Base-by-base conservation (phyloP, 1,140 invertebrate species). In the Apis laboriosa region DNA sequence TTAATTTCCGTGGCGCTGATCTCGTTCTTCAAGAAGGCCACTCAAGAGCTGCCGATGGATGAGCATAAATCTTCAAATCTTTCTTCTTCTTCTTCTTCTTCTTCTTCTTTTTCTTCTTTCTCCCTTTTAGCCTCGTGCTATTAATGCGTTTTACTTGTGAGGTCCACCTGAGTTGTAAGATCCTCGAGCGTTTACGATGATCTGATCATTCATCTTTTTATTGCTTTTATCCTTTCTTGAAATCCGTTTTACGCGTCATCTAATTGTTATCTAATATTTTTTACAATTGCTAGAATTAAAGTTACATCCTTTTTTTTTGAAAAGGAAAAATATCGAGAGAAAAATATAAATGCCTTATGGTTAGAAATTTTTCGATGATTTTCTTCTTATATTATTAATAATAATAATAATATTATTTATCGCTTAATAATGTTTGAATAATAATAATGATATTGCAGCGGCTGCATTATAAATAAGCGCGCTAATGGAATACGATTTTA, bases 1-100 rank as follows among this genome's bases (percentile, higher is more conserved):
- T 90, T 92, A 90, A 92, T 91, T 92, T 87, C 87, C 85, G 80
- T 86, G 77, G 74, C 79, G 84, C 80, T 87, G 89, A 92, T 91
- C 91, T 90, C 86, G 75, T 76, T 77, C 75, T 58, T 60, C 49
- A 55, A 81, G 60, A n/a, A 85, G 71, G 61, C 82, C 70, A 74
- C 77, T 83, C 81, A 55, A 63, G 43, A 49, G 21, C 75, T 56
- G 81, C 66, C 76, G 67, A 83, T 78, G 75, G 81, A 83, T 55
- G 58, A 72, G 75, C 77, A 80, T 80, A 84, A 84, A 80, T 84
- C 82, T 73, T 53, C 28, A 34, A 53, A 80, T 80, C 58, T 34
- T 17, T 17, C 56, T n/a, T 12, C 66, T 15, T 19, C 21, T 4
- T n/a, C 15, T 43, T 7, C 11, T 34, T 34, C 63, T 12, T 56